These are phyloP conservation scores for Calliopsis andreniformis DNA, from an alignment of 1,140 invertebrate species.

Conservation along the genomic window DNA sequence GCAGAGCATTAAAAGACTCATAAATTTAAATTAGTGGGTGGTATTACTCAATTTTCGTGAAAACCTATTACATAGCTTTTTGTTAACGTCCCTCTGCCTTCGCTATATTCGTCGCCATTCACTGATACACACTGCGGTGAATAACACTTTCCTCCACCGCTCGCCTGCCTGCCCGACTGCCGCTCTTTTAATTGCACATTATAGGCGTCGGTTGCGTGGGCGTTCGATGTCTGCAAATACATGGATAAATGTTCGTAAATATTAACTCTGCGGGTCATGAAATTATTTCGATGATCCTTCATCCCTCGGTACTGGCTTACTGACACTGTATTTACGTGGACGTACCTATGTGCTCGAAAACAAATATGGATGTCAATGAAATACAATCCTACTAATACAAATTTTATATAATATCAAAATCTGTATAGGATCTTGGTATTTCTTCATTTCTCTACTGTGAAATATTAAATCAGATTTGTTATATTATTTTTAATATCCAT, in stretches of 20 bases:
- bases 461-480: too few relatives aligned
- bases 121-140: conserved; percentile 24
- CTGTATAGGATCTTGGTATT: too few relatives aligned
- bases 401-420: too few relatives aligned
- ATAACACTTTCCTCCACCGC: conserved; percentile 25
- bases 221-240: conserved; percentile 50
- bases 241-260: conserved; percentile 73
- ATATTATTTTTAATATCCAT: too few relatives aligned
- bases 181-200: conserved; percentile 72
- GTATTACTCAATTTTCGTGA: conserved; percentile 70
- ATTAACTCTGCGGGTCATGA: conserved; percentile 49
- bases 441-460: too few relatives aligned
- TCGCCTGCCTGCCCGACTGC: background rate
- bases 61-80: conserved; percentile 75
- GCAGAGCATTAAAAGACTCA: conserved; percentile 64
- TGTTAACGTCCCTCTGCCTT: conserved; percentile 65
- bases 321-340: background rate
- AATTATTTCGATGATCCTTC: conserved; percentile 31
- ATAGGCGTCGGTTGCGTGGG: conserved; percentile 58
- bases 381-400: too few relatives aligned
- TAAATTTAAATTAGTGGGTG: conserved; percentile 72
- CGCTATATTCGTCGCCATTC: conserved; percentile 45
- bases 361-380: too few relatives aligned
- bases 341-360: too few relatives aligned
- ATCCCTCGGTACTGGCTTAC: background rate